phyloP scores from a whole-genome alignment of 2,888 invertebrate species.

The Dioctria linearis region DNA sequence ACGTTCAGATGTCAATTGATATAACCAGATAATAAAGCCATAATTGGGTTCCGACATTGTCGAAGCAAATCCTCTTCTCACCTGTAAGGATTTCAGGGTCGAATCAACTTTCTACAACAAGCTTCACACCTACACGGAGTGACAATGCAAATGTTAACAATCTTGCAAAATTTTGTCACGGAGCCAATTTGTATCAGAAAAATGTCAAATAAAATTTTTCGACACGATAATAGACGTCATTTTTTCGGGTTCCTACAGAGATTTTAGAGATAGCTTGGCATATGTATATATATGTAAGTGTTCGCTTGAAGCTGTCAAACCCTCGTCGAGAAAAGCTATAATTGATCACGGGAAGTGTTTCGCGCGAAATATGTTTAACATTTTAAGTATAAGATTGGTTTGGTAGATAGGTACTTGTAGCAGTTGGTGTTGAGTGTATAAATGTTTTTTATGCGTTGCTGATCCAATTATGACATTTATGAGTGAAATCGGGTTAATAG shows the following conservation, averaged over 20 bases:
- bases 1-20: slow-evolving; percentile 3
- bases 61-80: background rate
- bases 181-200: slow-evolving; percentile 45
- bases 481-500: too few relatives aligned
- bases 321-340: slow-evolving; percentile 28
- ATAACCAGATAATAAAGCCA: background rate
- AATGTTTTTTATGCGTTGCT: too few relatives aligned
- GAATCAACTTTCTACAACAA: background rate
- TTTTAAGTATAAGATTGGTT: too few relatives aligned
- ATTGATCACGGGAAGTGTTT: slow-evolving; percentile 28
- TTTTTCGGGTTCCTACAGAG: slow-evolving; percentile 9
- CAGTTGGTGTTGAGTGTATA: too few relatives aligned
- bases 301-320: slow-evolving; percentile 38
- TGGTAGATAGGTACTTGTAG: too few relatives aligned
- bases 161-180: slow-evolving; percentile 42
- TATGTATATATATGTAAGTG: background rate
- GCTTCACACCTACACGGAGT: background rate
- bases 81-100: background rate
- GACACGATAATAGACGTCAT: slow-evolving; percentile 33
- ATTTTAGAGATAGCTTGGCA: slow-evolving; percentile 1
- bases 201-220: slow-evolving; percentile 44
- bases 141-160: background rate
- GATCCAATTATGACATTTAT: too few relatives aligned
- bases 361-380: background rate
- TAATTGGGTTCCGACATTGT: background rate